Evolutionary conservation across 2,113 vertebrate species (phyloP).

Genomic region (Chaetodon auriga): DNA sequence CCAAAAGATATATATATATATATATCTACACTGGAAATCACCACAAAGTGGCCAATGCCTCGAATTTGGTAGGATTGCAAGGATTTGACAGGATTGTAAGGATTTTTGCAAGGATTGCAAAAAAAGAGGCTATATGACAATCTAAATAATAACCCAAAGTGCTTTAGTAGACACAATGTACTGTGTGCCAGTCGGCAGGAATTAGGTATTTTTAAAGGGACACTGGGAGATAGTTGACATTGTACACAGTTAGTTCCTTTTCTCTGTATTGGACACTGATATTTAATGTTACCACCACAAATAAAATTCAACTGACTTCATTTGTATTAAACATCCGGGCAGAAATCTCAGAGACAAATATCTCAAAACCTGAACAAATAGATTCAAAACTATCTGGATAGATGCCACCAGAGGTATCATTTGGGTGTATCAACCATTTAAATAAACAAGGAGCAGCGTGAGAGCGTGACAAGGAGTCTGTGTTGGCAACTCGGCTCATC

Average conservation of each 20-base stretch:
- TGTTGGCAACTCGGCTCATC: neutral
- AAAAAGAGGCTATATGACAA: conserved; percentile 10
- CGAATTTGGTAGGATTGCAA: conserved; percentile 36
- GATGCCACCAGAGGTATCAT: neutral
- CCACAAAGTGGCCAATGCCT: neutral
- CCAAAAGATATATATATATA: neutral
- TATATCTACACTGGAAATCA: neutral
- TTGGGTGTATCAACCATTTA: neutral
- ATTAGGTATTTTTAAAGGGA: neutral
- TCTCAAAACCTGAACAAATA: neutral
- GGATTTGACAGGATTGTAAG: conserved; percentile 49
- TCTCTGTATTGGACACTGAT: neutral
- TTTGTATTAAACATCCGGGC: neutral
- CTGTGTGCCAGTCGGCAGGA: neutral
- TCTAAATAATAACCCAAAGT: conserved; percentile 14
- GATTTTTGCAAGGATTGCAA: conserved; percentile 37
- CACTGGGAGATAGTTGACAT: neutral
- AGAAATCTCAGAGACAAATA: neutral
- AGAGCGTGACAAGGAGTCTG: neutral
- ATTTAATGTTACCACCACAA: neutral
- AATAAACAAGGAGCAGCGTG: neutral
- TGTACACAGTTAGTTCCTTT: neutral
- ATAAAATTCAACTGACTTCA: neutral
- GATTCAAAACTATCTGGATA: neutral
- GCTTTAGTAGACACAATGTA: neutral